Percentiles rank a stretch among this genome's conserved stretches.
phyloP scores from a whole-genome alignment of 2,888 invertebrate genomes.

The Andrena chrysosceles region DNA sequence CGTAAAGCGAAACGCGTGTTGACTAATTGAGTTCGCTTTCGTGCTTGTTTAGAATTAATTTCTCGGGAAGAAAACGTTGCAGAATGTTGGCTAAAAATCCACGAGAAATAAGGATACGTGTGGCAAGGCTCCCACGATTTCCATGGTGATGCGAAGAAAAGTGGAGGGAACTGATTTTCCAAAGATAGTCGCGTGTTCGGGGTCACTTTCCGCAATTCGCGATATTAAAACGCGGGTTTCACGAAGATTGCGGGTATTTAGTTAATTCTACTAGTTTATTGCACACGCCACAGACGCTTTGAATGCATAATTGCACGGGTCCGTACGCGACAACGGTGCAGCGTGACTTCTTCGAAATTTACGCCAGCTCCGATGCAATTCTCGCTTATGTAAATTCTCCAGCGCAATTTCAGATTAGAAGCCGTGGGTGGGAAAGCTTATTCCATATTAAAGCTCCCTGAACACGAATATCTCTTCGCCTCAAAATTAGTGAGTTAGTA shows the following conservation, averaged over 20 bases:
- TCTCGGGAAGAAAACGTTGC: constrained; percentile 1
- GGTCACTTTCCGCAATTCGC: not conserved
- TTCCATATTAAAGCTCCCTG: not conserved
- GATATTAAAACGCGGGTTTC: constrained; percentile 21
- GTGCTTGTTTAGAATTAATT: constrained; percentile 16
- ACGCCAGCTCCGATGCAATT: constrained; percentile 16
- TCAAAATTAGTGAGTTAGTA: constrained; percentile 6
- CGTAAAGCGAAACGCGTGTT: not conserved
- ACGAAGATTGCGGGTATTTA: constrained; percentile 13
- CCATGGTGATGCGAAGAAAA: not conserved
- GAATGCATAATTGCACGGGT: constrained; percentile 33
- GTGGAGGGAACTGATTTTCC: constrained; percentile 20
- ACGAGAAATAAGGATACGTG: constrained; percentile 1
- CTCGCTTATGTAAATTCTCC: constrained; percentile 40
- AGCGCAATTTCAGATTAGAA: constrained; percentile 23
- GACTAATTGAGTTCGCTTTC: constrained; percentile 10
- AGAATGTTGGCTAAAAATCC: constrained; percentile 12
- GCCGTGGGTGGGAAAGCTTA: not conserved
- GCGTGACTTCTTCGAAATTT: constrained; percentile 32
- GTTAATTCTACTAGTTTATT: constrained; percentile 32
- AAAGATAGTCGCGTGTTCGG: not conserved
- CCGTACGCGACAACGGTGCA: not conserved
- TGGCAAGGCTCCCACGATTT: not conserved
- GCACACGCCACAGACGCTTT: not conserved
- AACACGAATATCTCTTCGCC: not conserved